Evolutionary conservation across 2,113 vertebrate species (phyloP), one percentile per base, ranked within the genome.

Genomic region (Xenus cinereus): DNA sequence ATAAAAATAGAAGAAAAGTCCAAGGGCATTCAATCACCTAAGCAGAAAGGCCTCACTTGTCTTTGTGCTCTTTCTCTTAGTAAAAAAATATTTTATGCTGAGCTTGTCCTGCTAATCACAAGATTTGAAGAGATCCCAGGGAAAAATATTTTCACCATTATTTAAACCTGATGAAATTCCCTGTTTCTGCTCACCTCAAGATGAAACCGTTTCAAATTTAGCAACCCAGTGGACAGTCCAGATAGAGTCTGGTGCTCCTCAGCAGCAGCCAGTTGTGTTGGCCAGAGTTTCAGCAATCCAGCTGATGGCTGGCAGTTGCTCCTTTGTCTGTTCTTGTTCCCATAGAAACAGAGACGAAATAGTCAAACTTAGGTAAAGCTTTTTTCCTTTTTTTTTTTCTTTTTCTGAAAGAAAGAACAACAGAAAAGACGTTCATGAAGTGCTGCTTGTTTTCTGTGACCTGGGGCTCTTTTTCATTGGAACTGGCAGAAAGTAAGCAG

Each of bases 311-410:
- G 57, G n/a, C 43, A 57, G 57, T 78, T 76, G 22, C 45, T 94
- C 20, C 74, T 93, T 94, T 78, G 45, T 93, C 89, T 87, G 7
- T 26, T 87, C 67, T 62, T 91, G 84, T 94, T 96, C 54, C 95
- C 90, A 93, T 88, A 89, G 90, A 94, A 95, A 96, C 95, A 45
- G 57, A 26, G 37, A 84, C 1, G 18, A 94, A 91, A 75, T 21
- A 91, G 33, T 78, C 62, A 84, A 95, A 91, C 51, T 80, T 64
- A 69, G 54, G 63, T 87, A 90, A 84, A 92, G 79, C 7, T 22
- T 19, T 71, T 68, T 63, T 66, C 7, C 0, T 1, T 39, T 23
- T 20, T 16, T 15, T 18, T 20, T 19, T 16, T 0, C 4, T 21
- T 51, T 68, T 24, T 45, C 57, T 72, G 35, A 76, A 64, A 80